Percentiles rank a stretch among this genome's conserved stretches.
These are phyloP conservation scores for Apodemia duryi DNA, from an alignment of 2,888 invertebrate species.

Conservation along the genomic window DNA sequence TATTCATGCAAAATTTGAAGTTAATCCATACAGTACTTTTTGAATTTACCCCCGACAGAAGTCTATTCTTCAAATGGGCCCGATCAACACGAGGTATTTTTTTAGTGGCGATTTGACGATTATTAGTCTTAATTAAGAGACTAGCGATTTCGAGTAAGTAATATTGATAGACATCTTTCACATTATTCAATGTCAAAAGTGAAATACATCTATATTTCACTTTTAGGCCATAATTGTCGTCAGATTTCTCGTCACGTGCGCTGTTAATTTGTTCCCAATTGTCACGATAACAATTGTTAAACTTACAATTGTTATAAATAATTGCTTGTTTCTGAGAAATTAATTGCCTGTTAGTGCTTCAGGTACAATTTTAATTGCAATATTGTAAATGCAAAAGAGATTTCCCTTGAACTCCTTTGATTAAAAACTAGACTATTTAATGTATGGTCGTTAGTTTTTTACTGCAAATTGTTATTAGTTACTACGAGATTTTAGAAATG, in stretches of 20 bases:
- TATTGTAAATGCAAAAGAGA: not conserved
- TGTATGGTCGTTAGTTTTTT: too few species aligned
- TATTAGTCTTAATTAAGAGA: too few species aligned
- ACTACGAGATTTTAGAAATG: too few species aligned
- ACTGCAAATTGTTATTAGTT: too few species aligned
- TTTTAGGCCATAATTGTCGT: slow-evolving; percentile 3
- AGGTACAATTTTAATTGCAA: slow-evolving; percentile 11
- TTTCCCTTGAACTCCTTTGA: not conserved
- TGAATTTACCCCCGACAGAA: too few species aligned
- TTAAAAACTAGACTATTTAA: not conserved
- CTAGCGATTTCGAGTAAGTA: too few species aligned
- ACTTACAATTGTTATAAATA: slow-evolving; percentile 20
- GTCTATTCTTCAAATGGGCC: too few species aligned
- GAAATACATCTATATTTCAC: not conserved
- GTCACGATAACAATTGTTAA: slow-evolving; percentile 19
- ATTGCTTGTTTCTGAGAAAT: slow-evolving; percentile 19
- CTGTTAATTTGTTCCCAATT: slow-evolving; percentile 22
- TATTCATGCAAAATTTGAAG: too few species aligned
- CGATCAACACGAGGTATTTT: too few species aligned
- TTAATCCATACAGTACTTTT: too few species aligned
- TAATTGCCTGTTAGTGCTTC: slow-evolving; percentile 20
- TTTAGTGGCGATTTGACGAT: too few species aligned
- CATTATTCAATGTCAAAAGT: not conserved
- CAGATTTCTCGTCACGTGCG: slow-evolving; percentile 19
- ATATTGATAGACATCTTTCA: not conserved